Conservation (phyloP, 2,888 invertebrate genomes). For the Hydrotaea diabolus region DNA sequence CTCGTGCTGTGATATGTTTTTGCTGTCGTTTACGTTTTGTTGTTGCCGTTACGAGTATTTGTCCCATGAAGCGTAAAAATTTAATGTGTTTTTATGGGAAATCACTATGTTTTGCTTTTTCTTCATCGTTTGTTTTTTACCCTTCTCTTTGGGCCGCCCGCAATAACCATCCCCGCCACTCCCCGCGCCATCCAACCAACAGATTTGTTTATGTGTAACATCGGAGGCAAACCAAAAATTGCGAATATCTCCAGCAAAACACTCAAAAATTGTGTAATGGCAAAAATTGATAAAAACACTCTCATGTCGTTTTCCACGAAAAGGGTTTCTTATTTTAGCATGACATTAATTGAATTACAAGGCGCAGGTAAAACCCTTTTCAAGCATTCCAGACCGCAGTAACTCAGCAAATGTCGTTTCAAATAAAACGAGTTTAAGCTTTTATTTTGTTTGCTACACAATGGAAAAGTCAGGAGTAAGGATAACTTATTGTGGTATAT, state of each 20-base stretch:
- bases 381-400: too few relatives aligned
- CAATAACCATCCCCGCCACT: neutral
- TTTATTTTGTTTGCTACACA: too few relatives aligned
- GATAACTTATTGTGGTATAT: too few relatives aligned
- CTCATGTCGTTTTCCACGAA: neutral
- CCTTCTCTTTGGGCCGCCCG: neutral
- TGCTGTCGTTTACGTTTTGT: neutral
- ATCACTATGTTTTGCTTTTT: slow-evolving; percentile 32
- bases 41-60: slow-evolving; percentile 46
- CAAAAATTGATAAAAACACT: slow-evolving; percentile 28
- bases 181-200: neutral
- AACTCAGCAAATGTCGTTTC: too few relatives aligned
- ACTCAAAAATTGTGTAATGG: slow-evolving; percentile 21
- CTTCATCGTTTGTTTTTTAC: slow-evolving; percentile 4
- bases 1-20: slow-evolving; percentile 16
- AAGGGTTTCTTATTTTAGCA: neutral
- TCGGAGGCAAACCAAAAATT: slow-evolving; percentile 20
- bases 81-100: slow-evolving; percentile 62
- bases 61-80: slow-evolving; percentile 59
- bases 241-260: slow-evolving; percentile 28
- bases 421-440: too few relatives aligned
- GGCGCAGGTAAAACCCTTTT: too few relatives aligned
- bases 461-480: too few relatives aligned
- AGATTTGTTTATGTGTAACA: slow-evolving; percentile 9
- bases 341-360: neutral